A percentile compares a stretch with the other conserved stretches of the same genome.
Evolutionary conservation across 2,888 invertebrate genomes (phyloP).

Genomic region (Cheilosia pagana): DNA sequence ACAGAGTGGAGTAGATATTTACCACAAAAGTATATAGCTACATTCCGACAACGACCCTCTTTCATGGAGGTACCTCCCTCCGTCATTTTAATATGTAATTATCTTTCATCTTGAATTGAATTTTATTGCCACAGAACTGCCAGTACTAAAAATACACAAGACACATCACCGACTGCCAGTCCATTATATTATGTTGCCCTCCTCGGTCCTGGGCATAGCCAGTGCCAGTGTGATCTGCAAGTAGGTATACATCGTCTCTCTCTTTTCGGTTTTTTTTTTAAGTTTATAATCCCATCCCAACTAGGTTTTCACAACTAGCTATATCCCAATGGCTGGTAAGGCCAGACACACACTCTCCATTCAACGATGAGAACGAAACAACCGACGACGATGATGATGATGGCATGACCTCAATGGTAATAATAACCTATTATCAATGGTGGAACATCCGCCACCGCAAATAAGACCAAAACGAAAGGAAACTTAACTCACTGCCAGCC

Average conservation of each 20-base stretch:
- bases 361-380: conserved; percentile 32
- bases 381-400: conserved; percentile 53
- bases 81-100: conserved; percentile 75
- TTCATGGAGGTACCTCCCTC: conserved; percentile 66
- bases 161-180: conserved; percentile 22
- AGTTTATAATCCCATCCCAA: conserved; percentile 59
- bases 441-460: conserved; percentile 75
- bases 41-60: conserved; percentile 61
- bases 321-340: conserved; percentile 42
- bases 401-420: conserved; percentile 73
- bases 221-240: conserved; percentile 26
- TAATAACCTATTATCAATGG: conserved; percentile 75
- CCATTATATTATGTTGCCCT: conserved; percentile 20
- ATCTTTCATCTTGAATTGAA: conserved; percentile 75
- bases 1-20: neutral
- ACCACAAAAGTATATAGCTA: conserved; percentile 25
- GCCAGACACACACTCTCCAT: conserved; percentile 42
- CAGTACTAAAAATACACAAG: conserved; percentile 64
- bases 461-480: conserved; percentile 58
- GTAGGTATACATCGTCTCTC: conserved; percentile 16
- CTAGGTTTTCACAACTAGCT: conserved; percentile 64
- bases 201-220: neutral
- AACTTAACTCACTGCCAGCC: conserved; percentile 35
- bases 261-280: conserved; percentile 44
- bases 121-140: conserved; percentile 70